Evolutionary conservation across 2,797 vertebrate genomes (phyloP).

Genomic region (Melanotaenia maccullochi): DNA sequence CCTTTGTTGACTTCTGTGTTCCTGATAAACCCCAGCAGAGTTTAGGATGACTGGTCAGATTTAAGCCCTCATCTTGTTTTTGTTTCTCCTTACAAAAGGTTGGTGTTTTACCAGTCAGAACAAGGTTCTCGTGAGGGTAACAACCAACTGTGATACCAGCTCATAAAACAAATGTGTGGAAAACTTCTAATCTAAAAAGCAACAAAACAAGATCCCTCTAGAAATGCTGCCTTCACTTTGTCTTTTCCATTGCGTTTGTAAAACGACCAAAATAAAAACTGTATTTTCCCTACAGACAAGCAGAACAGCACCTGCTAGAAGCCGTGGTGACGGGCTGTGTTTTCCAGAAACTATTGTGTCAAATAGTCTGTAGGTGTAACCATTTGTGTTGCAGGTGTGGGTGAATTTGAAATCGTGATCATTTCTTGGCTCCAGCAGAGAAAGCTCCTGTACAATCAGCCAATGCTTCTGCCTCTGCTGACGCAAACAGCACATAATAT

Average conservation of each 20-base stretch:
- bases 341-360: conserved; percentile 17
- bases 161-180: conserved; percentile 8
- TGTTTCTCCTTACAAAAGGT: neutral
- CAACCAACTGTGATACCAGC: conserved; percentile 2
- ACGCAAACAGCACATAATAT: conserved; percentile 49
- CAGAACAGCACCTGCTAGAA: neutral
- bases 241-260: conserved; percentile 11
- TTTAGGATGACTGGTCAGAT: conserved; percentile 9
- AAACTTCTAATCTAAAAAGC: conserved; percentile 1
- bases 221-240: conserved; percentile 16
- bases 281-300: neutral
- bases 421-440: conserved; percentile 16
- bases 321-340: conserved; percentile 10
- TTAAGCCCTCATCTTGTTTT: conserved; percentile 10
- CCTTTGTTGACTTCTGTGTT: neutral
- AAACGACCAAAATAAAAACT: conserved; percentile 1
- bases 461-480: conserved; percentile 19
- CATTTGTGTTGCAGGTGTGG: conserved; percentile 31
- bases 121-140: conserved; percentile 5
- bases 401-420: conserved; percentile 13
- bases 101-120: neutral
- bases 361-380: conserved; percentile 18
- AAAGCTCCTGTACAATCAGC: conserved; percentile 25
- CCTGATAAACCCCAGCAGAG: neutral
- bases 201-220: conserved; percentile 1